Conservation (phyloP, 2,888 invertebrate species). For the Strigamia crassipes region DNA sequence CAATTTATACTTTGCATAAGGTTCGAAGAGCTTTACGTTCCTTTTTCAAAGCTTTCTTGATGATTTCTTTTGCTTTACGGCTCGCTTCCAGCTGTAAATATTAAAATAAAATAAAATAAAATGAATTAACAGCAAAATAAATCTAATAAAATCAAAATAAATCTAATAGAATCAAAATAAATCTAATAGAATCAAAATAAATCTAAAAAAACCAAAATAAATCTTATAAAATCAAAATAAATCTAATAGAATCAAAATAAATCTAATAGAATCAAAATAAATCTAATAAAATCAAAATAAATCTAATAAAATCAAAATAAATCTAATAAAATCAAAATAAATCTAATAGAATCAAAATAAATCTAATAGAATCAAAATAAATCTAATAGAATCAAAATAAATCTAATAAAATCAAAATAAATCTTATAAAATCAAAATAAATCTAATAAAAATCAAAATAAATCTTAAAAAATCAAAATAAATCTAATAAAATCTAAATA, state of each 20-base stretch:
- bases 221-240: too few species aligned
- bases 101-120: too few species aligned
- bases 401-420: neutral
- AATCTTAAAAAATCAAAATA: too few species aligned
- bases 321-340: neutral
- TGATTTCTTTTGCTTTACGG: conserved; percentile 81
- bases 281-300: neutral
- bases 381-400: neutral
- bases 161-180: neutral
- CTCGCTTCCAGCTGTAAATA: conserved; percentile 72
- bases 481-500: neutral
- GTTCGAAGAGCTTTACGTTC: conserved; percentile 81
- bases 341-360: neutral
- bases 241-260: neutral
- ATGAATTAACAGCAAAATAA: too few species aligned
- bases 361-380: too few species aligned
- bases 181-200: neutral
- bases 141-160: neutral
- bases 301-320: neutral
- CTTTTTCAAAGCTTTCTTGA: conserved; percentile 83
- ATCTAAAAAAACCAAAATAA: too few species aligned
- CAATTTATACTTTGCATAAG: conserved; percentile 66
- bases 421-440: neutral
- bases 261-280: too few species aligned
- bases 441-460: neutral